A percentile compares a stretch with the other conserved stretches of the same genome.
Conservation (phyloP, 2,113 vertebrate genomes). For the Columba janthina region DNA sequence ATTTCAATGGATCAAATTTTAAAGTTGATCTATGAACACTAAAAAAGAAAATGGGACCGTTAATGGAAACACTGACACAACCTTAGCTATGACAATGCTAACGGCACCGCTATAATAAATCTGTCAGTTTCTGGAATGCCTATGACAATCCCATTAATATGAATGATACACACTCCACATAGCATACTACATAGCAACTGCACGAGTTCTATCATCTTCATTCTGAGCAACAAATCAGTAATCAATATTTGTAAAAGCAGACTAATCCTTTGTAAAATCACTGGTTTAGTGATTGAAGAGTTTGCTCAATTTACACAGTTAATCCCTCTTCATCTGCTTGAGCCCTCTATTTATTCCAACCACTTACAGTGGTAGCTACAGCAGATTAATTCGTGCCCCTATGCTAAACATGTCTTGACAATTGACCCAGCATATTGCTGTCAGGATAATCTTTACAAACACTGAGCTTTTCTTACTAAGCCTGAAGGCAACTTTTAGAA, state of each 20-base stretch:
- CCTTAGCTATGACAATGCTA: constrained; percentile 62
- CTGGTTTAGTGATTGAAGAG: constrained; percentile 82
- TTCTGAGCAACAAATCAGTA: constrained; percentile 81
- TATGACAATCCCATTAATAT: constrained; percentile 79
- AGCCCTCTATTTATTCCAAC: constrained; percentile 79
- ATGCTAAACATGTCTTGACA: constrained; percentile 78
- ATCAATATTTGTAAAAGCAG: constrained; percentile 86
- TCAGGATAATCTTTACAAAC: constrained; percentile 81
- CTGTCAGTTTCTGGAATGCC: constrained; percentile 76
- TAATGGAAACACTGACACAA: constrained; percentile 73
- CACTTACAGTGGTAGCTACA: constrained; percentile 67
- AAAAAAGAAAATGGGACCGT: constrained; percentile 50
- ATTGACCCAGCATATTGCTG: constrained; percentile 76
- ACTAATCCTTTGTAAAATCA: constrained; percentile 86
- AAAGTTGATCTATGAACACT: constrained; percentile 45
- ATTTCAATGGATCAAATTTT: constrained; percentile 35
- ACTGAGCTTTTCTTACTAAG: constrained; percentile 68
- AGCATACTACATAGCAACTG: constrained; percentile 65
- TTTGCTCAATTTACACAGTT: constrained; percentile 84
- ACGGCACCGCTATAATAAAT: constrained; percentile 68
- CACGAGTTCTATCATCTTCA: constrained; percentile 73
- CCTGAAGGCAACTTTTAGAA: constrained; percentile 73
- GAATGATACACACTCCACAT: constrained; percentile 76
- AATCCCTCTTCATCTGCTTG: constrained; percentile 86
- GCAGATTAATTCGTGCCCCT: constrained; percentile 79